Conservation (phyloP, 2,888 invertebrate genomes). For the Silvanus unidentatus region DNA sequence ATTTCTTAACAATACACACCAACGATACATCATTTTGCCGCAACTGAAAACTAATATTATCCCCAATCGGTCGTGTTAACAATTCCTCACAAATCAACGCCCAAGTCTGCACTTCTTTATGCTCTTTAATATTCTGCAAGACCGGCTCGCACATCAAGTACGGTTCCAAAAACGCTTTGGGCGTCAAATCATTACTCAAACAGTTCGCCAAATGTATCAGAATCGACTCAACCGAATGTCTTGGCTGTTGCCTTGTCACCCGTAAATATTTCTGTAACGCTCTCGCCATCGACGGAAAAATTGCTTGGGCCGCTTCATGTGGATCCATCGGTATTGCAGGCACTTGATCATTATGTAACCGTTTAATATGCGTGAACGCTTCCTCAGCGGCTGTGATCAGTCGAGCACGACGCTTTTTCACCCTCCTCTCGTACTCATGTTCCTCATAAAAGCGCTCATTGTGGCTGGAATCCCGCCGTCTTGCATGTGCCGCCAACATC, state of each 20-base stretch:
- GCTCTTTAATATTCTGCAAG: slow-evolving; percentile 76
- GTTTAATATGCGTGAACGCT: slow-evolving; percentile 93
- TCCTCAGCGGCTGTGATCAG: slow-evolving; percentile 93
- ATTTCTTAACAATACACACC: slow-evolving; percentile 73
- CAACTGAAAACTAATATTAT: slow-evolving; percentile 84
- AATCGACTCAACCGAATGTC: slow-evolving; percentile 92
- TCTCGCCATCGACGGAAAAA: slow-evolving; percentile 94
- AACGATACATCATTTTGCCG: slow-evolving; percentile 90
- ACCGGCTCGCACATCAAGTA: slow-evolving; percentile 84
- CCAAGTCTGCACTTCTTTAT: slow-evolving; percentile 86
- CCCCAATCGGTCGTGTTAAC: slow-evolving; percentile 76
- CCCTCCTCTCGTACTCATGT: slow-evolving; percentile 90
- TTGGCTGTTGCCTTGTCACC: slow-evolving; percentile 91
- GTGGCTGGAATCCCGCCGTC: slow-evolving; percentile 86
- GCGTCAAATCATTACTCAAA: slow-evolving; percentile 88
- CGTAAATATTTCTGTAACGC: slow-evolving; percentile 94
- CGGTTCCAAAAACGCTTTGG: slow-evolving; percentile 90
- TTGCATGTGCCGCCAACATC: slow-evolving; percentile 67
- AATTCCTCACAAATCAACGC: slow-evolving; percentile 90
- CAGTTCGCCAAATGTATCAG: slow-evolving; percentile 86
- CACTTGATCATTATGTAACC: slow-evolving; percentile 66
- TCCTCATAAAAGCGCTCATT: slow-evolving; percentile 98
- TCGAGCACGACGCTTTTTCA: slow-evolving; percentile 83
- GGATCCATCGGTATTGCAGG: slow-evolving; percentile 86
- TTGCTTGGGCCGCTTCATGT: slow-evolving; percentile 93